Base-by-base conservation (phyloP, 1,140 invertebrate species). In the Brachionus koreanus region DNA sequence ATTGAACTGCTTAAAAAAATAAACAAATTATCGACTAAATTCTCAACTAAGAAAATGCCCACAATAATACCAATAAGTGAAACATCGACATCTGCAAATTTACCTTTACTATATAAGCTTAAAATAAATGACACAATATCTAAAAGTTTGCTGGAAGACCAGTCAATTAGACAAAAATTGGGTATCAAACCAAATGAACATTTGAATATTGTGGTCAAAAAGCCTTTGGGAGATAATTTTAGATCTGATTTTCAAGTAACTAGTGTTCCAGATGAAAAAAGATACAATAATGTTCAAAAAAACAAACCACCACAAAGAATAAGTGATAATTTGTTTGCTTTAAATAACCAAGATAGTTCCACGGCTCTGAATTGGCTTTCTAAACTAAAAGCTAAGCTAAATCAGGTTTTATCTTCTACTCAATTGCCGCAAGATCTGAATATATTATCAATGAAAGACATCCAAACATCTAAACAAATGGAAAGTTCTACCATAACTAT, bases 121-220 rank as follows among this genome's bases (percentile, higher is more conserved):
- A 74, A 74, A 74, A 74, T 74, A 74, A 74, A 74, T 74, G 69
- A 74, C 12, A 46, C 69, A 29, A 13, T 74, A 10, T 74, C 69
- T 46, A 74, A 74, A 46, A 74, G 23, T 29, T 25, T 74, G 23
- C 25, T 74, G 12, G 69, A 74, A 13, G 42, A 74, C 43, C 69
- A 42, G 19, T 19, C 19, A 7, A 33, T 74, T 13, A 43, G 69
- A 29, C 23, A 43, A 35, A 74, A 74, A n/a, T 25, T 74, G 13
- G 69, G 69, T 12, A 46, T 74, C 3, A 74, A 74, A 74, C 69
- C 69, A 29, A 74, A 74, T 25, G 69, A 74, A 10, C 37, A 74
- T 25, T 49, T 74, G 12, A 74, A 43, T 29, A 74, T 74, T 46
- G 39, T 74, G 39, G 43, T 74, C 2, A 74, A 74, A 74, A 43